Base-by-base conservation (phyloP, 37 sponge, comb jelly and placozoan genomes). In the Cliona cf. orientalis region DNA sequence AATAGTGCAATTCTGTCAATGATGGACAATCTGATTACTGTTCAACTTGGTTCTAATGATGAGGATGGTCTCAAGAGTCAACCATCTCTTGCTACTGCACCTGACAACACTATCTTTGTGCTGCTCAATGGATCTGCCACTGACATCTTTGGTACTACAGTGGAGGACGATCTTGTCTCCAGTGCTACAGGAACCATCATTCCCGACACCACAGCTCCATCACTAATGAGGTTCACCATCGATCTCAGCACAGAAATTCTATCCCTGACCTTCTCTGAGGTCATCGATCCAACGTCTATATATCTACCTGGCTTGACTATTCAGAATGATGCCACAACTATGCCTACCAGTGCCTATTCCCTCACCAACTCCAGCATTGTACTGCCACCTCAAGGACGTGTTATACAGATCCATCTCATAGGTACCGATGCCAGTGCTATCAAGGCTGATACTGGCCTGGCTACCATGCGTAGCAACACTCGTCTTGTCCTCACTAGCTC, bases 371-470 rank as follows among this genome's bases (percentile, higher is more conserved):
- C 79, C 17, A 88, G 91, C 33, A 63, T 66, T 59, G 75, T 93
- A 41, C 32, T 87, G 43, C 59, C 74, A 1, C 46, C 85, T 23
- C 72, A 66, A 59, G 91, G 93, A 58, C 59, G 87, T 12, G 56
- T 73, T 26, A 26, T 96, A 5, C 85, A 85, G 41, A 80, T 96
- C 46, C 85, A 96, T 71, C 89, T 96, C n/a, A 81, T 85, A 76
- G 93, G 92, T 40, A 45, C 23, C 62, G 91, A 96, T 92, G 91
- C 91, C n/a, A 90, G 76, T 66, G 81, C 79, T 14, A 81, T 93
- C 37, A 96, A 96, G 61, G 92, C 89, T 42, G 45, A 91, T 36
- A 11, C 80, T 36, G 58, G 26, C 31, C 60, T 96, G 5, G 94
- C 77, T 22, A 88, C 80, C 33, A 57, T 75, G 1, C 17, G 34